Evolutionary conservation across 1,140 invertebrate species (phyloP).

Genomic region (Nilaparvata lugens): DNA sequence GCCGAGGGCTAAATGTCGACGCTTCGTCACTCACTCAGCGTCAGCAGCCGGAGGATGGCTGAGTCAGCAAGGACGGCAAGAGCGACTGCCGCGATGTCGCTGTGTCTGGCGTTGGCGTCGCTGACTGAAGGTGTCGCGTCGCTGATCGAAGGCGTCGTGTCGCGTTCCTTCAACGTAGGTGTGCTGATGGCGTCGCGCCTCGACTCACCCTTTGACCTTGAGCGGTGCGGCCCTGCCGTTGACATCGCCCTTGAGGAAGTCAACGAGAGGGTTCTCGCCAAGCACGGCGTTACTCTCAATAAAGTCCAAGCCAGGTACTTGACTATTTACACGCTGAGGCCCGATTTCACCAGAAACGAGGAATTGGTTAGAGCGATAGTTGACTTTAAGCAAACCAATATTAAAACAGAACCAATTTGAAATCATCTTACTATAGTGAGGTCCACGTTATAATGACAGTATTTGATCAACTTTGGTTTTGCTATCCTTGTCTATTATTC

Average conservation of each 20-base stretch:
- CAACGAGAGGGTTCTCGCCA: conserved; percentile 59
- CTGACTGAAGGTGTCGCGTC: not conserved
- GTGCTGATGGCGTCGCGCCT: conserved; percentile 73
- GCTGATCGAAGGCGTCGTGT: not conserved
- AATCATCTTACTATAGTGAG: no score
- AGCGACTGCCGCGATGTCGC: no score
- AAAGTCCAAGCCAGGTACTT: conserved; percentile 69
- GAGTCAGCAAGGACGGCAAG: not conserved
- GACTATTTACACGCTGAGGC: no score
- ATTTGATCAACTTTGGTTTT: no score
- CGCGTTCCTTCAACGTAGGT: conserved; percentile 56
- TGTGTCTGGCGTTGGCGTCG: not conserved
- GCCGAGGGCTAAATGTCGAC: no score
- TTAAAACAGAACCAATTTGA: no score
- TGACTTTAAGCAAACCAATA: no score
- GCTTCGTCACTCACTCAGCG: no score
- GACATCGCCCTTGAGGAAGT: conserved; percentile 69
- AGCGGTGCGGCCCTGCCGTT: conserved; percentile 75
- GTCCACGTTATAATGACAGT: no score
- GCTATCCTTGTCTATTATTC: no score
- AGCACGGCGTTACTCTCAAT: conserved; percentile 57
- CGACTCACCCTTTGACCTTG: conserved; percentile 74
- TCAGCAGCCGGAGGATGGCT: not conserved
- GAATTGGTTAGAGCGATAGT: no score
- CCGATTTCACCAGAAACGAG: no score